A percentile compares a stretch with the other conserved stretches of the same genome.
Conservation (phyloP, 1,140 invertebrate species). For the Leptoteleia sp. region DNA sequence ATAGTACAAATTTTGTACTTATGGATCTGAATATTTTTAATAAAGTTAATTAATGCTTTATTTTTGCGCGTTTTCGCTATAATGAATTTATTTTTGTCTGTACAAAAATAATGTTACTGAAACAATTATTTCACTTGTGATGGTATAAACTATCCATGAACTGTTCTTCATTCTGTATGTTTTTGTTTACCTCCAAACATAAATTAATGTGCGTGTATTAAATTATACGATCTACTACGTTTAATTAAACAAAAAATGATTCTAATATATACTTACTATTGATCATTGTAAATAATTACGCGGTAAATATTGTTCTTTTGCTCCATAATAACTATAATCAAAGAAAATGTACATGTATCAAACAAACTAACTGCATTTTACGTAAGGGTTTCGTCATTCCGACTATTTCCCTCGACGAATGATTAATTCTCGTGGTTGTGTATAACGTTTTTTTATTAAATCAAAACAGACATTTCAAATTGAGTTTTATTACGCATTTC, state of each 20-base stretch:
- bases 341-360: constrained; percentile 54
- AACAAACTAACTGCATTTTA: constrained; percentile 64
- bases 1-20: too few species aligned
- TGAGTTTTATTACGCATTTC: constrained; percentile 67
- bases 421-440: constrained; percentile 40
- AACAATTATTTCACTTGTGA: constrained; percentile 52
- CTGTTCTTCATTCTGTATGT: constrained; percentile 25
- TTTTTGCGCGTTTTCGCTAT: too few species aligned
- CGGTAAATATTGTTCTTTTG: constrained; percentile 35
- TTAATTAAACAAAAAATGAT: constrained; percentile 30
- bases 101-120: constrained; percentile 22
- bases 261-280: too few species aligned
- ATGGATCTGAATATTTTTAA: neutral
- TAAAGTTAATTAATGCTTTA: neutral
- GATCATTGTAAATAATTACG: constrained; percentile 51
- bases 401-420: constrained; percentile 60
- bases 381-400: constrained; percentile 51
- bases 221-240: constrained; percentile 28
- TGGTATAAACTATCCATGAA: constrained; percentile 8
- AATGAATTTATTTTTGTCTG: neutral
- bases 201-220: constrained; percentile 45
- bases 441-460: constrained; percentile 69
- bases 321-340: constrained; percentile 47
- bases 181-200: constrained; percentile 16
- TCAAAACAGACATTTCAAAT: constrained; percentile 56